Base-by-base conservation (phyloP, 2,888 invertebrate genomes). In the Atherix ibis region DNA sequence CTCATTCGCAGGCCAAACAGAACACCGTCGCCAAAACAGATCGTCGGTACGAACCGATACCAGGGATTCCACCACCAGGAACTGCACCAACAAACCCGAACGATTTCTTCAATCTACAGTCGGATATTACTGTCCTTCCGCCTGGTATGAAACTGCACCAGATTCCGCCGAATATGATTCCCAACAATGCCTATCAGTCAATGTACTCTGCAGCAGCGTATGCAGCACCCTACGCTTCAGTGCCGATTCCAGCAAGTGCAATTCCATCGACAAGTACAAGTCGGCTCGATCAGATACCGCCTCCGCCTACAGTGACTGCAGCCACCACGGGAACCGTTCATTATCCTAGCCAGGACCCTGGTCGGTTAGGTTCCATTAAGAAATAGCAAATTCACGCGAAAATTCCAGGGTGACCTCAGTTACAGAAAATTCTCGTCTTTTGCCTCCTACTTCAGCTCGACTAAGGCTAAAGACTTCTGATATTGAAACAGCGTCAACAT, bases 281-380 rank as follows among this genome's bases (percentile, higher is more conserved):
- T 5, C 39, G 52, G 3, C 53, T 54, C 5, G 42, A 51, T 32
- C 36, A 48, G 31, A 56, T 63, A 40, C 52, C 57, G 18, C 55
- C 62, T 16, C 56, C 61, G 4, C 59, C 67, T 3, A 67, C 68
- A 2, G 64, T 67, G n/a, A 67, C 71, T 5, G 62, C 73, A 2
- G n/a, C n/a, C n/a, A n/a, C n/a, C n/a, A n/a, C n/a, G n/a, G n/a
- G n/a, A n/a, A 66, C 71, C 1, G 65, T 77, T 30, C 92, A 95
- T 62, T 98, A 98, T 67, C 95, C 97, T 4, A 92, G 92, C 53
- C 97, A 97, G 61, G 97, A 98, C 68, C 97, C 97, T 0, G 77
- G 82, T 25, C 68, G 92, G 18, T 73, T 94, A 62, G 94, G 94
- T 0, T 76, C 85, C 0, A 40, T 56, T 1, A 58, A 61, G 34